These are phyloP conservation scores for Crotalus tigris DNA, from an alignment of 2,113 vertebrate genomes.

Conservation along the genomic window DNA sequence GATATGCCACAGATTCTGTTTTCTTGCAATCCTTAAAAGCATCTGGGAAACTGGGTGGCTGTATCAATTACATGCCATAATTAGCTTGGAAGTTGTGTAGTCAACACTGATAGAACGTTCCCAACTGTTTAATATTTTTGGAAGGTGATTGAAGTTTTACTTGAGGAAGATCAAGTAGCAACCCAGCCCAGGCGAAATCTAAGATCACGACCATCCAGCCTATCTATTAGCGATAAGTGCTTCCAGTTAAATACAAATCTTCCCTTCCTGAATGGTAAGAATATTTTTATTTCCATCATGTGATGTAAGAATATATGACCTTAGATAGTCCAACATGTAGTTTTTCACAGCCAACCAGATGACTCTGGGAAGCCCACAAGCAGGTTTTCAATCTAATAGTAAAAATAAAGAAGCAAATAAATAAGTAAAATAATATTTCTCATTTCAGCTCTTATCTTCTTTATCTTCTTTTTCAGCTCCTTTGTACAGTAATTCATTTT, in stretches of 20 bases:
- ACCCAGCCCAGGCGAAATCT: slow-evolving; percentile 66
- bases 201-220: slow-evolving; percentile 64
- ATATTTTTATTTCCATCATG: slow-evolving; percentile 8
- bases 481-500: background rate
- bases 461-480: slow-evolving; percentile 19
- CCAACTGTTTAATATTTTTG: slow-evolving; percentile 33
- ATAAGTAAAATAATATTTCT: background rate
- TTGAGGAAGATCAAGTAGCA: slow-evolving; percentile 85
- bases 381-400: background rate
- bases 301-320: background rate
- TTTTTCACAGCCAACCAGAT: background rate
- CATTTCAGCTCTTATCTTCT: slow-evolving; percentile 21
- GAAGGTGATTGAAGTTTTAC: slow-evolving; percentile 87
- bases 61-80: no score
- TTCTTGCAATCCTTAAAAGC: background rate
- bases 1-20: background rate
- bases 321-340: background rate
- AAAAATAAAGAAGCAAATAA: background rate
- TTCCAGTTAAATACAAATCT: slow-evolving; percentile 82
- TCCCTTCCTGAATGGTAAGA: slow-evolving; percentile 85
- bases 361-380: background rate
- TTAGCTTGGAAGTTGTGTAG: background rate
- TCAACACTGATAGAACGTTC: background rate
- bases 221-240: slow-evolving; percentile 82
- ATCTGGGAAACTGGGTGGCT: background rate